Percentiles rank a stretch among this genome's conserved stretches.
These are phyloP conservation scores for Muscicapa striata DNA, from an alignment of 2,797 vertebrate genomes.

Conservation along the genomic window DNA sequence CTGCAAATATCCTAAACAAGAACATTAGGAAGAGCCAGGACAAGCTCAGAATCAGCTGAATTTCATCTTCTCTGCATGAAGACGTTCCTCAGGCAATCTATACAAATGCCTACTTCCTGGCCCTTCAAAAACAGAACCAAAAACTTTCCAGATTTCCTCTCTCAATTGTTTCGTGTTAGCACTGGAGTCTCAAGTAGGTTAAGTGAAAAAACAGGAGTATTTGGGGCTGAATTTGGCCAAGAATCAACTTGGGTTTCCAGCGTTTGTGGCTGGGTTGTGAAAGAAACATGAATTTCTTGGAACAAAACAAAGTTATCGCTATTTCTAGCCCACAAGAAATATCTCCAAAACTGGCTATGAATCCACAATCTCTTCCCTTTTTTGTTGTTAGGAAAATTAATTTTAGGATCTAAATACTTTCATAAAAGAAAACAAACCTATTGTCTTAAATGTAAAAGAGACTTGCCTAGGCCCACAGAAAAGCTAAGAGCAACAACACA, in stretches of 20 bases:
- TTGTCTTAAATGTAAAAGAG: not conserved
- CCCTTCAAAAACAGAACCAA: not conserved
- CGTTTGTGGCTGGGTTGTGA: not conserved
- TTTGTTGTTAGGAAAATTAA: not conserved
- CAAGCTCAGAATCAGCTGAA: not conserved
- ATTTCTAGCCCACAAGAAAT: not conserved
- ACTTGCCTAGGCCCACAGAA: accelerated
- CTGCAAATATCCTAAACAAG: not conserved
- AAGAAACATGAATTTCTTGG: not conserved
- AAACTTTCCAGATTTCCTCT: not conserved
- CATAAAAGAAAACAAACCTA: not conserved
- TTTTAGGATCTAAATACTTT: not conserved
- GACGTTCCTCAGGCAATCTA: not conserved
- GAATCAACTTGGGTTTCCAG: not conserved
- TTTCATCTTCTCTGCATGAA: not conserved
- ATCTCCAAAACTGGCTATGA: not conserved
- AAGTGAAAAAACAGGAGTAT: not conserved
- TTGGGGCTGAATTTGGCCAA: not conserved
- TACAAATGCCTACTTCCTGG: not conserved
- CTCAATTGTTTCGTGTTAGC: not conserved
- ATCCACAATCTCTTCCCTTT: not conserved
- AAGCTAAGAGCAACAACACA: not conserved
- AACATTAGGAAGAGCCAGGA: not conserved
- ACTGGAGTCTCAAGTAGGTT: not conserved
- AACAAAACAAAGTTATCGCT: not conserved